These are phyloP conservation scores for Cynopterus sphinx DNA, from an alignment of 2,797 vertebrate species.

Conservation along the genomic window DNA sequence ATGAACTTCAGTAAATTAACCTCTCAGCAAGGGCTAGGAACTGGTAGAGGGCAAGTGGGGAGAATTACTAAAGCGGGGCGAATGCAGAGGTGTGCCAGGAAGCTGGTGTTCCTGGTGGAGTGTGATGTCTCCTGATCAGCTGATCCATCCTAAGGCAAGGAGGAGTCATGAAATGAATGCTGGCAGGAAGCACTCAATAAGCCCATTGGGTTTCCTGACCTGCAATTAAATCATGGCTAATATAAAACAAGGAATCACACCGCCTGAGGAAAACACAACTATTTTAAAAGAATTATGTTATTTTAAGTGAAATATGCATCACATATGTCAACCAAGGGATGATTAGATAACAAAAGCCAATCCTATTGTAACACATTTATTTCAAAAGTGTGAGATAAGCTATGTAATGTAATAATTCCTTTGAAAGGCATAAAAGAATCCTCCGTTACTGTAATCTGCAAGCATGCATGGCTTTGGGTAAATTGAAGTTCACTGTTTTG, in stretches of 20 bases:
- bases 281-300: neutral
- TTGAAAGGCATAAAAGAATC: neutral
- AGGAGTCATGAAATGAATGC: neutral
- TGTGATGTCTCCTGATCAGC: neutral
- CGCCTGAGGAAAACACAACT: neutral
- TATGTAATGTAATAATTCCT: neutral
- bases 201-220: neutral
- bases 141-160: neutral
- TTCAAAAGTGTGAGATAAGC: neutral
- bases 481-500: slow-evolving; percentile 22
- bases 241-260: neutral
- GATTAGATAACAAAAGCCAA: neutral
- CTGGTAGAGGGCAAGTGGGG: neutral
- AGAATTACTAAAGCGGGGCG: neutral
- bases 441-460: neutral
- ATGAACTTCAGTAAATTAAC: slow-evolving; percentile 59
- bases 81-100: neutral
- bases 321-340: neutral
- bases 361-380: neutral
- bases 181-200: neutral
- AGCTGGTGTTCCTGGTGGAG: neutral
- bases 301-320: neutral
- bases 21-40: slow-evolving; percentile 53
- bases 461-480: neutral
- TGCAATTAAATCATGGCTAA: neutral